phyloP scores from a whole-genome alignment of 2,113 vertebrate genomes.

The Tautogolabrus adspersus region DNA sequence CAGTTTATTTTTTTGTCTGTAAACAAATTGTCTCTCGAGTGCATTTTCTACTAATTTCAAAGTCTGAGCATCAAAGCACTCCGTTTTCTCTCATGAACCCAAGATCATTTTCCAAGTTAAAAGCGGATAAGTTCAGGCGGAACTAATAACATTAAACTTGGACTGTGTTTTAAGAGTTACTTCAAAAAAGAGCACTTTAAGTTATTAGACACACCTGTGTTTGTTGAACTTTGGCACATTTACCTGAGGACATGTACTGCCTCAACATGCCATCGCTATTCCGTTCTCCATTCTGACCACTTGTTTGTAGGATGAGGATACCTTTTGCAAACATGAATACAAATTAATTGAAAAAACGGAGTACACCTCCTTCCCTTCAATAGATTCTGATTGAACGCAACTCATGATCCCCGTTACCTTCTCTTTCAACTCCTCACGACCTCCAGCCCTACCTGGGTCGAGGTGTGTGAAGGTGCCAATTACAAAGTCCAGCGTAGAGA shows the following conservation, averaged over 20 bases:
- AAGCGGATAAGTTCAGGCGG: neutral
- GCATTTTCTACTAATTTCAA: no score
- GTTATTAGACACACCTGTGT: neutral
- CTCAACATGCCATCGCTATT: neutral
- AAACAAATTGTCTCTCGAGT: no score
- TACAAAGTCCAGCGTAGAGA: slow-evolving; percentile 95
- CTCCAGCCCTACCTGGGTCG: slow-evolving; percentile 87
- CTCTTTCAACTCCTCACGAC: neutral
- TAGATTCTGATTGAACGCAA: no score
- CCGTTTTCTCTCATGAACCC: no score
- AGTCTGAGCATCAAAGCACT: no score
- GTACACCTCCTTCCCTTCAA: no score
- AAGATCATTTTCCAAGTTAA: neutral
- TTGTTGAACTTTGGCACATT: neutral
- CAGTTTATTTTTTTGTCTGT: no score
- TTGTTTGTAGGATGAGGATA: no score
- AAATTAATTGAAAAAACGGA: no score
- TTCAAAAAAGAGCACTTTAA: neutral
- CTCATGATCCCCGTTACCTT: neutral
- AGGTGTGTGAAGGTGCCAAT: slow-evolving; percentile 95
- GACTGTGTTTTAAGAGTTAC: no score
- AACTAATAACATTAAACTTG: neutral
- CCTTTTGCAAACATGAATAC: no score
- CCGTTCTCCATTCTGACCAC: no score
- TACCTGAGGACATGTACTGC: neutral